phyloP scores from a whole-genome alignment of 2,113 vertebrate species.

The Danionella cerebrum region DNA sequence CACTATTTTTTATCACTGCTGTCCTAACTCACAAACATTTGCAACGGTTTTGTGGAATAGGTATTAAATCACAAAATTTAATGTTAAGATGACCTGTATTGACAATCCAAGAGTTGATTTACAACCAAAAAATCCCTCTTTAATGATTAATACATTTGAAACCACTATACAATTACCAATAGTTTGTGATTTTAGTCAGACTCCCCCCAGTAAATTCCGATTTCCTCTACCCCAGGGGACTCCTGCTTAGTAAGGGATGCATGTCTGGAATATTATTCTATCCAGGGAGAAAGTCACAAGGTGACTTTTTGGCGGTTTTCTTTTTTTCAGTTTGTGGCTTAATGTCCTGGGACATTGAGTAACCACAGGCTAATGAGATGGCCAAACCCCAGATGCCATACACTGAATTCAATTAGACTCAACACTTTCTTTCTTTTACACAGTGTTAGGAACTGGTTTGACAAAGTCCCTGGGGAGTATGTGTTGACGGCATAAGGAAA shows the following conservation, averaged over 20 bases:
- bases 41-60: too few relatives aligned
- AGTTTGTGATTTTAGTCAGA: not conserved
- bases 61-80: too few relatives aligned
- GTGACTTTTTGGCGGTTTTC: not conserved
- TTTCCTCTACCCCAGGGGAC: not conserved
- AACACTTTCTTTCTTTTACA: not conserved
- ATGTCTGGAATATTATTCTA: not conserved
- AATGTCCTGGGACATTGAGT: conserved; percentile 12
- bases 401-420: conserved; percentile 26
- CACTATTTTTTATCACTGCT: too few relatives aligned
- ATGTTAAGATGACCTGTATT: too few relatives aligned
- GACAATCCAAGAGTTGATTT: not conserved
- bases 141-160: not conserved
- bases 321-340: not conserved
- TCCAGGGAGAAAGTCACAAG: not conserved
- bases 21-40: too few relatives aligned
- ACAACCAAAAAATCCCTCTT: not conserved
- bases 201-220: not conserved
- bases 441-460: not conserved
- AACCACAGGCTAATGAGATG: conserved; percentile 30
- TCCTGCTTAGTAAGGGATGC: not conserved
- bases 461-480: not conserved
- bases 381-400: not conserved
- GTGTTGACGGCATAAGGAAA: not conserved
- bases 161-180: not conserved